These are phyloP conservation scores for Trichopoda pennipes DNA, from an alignment of 2,888 invertebrate genomes.

Conservation along the genomic window DNA sequence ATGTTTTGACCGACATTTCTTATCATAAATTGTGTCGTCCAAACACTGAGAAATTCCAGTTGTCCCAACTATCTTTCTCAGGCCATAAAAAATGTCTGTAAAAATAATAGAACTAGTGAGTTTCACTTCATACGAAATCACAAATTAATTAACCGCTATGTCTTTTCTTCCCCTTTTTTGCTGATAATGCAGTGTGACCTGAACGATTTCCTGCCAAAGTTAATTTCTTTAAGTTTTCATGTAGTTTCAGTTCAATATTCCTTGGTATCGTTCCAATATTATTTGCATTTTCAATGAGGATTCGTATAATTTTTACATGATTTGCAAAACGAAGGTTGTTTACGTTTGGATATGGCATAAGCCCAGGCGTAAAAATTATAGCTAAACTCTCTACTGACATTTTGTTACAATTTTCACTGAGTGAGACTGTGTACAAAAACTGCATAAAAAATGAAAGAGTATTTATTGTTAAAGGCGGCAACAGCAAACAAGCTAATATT, in stretches of 20 bases:
- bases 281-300: slow-evolving; percentile 89
- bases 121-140: slow-evolving; percentile 79
- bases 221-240: slow-evolving; percentile 59
- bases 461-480: slow-evolving; percentile 89
- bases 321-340: slow-evolving; percentile 85
- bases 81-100: slow-evolving; percentile 88
- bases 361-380: slow-evolving; percentile 91
- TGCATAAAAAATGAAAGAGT: slow-evolving; percentile 91
- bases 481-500: slow-evolving; percentile 85
- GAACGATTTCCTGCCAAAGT: slow-evolving; percentile 3
- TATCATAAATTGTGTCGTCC: slow-evolving; percentile 76
- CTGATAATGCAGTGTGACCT: not conserved
- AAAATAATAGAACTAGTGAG: slow-evolving; percentile 62
- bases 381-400: slow-evolving; percentile 93
- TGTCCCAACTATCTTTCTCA: slow-evolving; percentile 89
- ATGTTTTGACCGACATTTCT: not conserved
- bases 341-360: slow-evolving; percentile 87
- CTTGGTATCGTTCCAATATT: slow-evolving; percentile 88
- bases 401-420: slow-evolving; percentile 87
- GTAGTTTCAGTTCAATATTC: slow-evolving; percentile 81
- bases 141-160: slow-evolving; percentile 93
- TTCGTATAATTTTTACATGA: slow-evolving; percentile 87
- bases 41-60: slow-evolving; percentile 82
- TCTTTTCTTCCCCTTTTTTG: slow-evolving; percentile 86
- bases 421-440: slow-evolving; percentile 82